phyloP scores from a whole-genome alignment of 1,140 invertebrate species.

The Bradynema listronoti region DNA sequence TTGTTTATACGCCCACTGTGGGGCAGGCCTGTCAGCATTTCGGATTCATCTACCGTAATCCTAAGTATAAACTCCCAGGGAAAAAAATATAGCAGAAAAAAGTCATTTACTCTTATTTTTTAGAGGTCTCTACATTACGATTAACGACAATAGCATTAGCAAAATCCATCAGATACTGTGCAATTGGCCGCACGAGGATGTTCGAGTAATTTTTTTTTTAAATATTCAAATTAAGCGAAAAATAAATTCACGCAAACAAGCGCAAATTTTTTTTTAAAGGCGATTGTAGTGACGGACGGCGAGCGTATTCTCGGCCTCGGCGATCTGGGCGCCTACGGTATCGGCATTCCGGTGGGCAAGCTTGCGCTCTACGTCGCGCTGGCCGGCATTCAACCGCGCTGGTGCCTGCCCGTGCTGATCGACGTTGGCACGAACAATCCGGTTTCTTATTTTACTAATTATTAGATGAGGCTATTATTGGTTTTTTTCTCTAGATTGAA shows the following conservation, averaged over 20 bases:
- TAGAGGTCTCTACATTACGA: constrained; percentile 82
- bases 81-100: not conserved
- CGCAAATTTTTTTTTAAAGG: constrained; percentile 61
- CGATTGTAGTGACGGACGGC: constrained; percentile 88
- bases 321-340: constrained; percentile 85
- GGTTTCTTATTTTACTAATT: too few relatives aligned
- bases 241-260: not conserved
- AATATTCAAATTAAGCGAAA: not conserved
- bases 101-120: not conserved
- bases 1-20: constrained; percentile 82
- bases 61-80: constrained; percentile 63
- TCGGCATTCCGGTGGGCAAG: constrained; percentile 71
- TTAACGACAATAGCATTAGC: constrained; percentile 82
- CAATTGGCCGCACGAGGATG: constrained; percentile 80
- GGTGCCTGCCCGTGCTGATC: constrained; percentile 80
- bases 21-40: constrained; percentile 93
- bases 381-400: constrained; percentile 83
- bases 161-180: constrained; percentile 61
- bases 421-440: constrained; percentile 88
- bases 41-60: constrained; percentile 83
- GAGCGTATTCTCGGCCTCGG: constrained; percentile 87
- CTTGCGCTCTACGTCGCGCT: constrained; percentile 82
- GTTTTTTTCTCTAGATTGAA: too few relatives aligned
- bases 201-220: constrained; percentile 62
- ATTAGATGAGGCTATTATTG: too few relatives aligned